phyloP scores from a whole-genome alignment of 37 sponge, comb jelly and placozoan genomes.

The Ianthella basta region DNA sequence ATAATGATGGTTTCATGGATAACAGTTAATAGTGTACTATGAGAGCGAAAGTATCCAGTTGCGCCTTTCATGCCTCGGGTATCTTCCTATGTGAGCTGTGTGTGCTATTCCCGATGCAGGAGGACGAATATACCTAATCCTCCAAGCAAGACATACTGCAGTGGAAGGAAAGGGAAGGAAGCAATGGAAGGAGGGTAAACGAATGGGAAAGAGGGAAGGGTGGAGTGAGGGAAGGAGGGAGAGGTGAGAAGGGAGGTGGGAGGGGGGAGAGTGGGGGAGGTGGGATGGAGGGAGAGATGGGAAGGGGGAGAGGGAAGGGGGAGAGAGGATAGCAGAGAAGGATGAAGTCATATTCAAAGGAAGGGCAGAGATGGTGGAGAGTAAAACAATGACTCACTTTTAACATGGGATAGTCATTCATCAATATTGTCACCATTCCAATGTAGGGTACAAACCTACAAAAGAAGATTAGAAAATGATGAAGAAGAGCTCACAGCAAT shows the following conservation, averaged over 20 bases:
- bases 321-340: not conserved
- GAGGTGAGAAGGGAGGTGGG: not conserved
- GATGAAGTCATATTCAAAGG: not conserved
- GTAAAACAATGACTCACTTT: conserved; percentile 53
- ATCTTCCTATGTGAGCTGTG: too few relatives aligned
- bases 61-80: too few relatives aligned
- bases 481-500: not conserved
- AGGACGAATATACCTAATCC: conserved; percentile 81
- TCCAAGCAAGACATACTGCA: conserved; percentile 75
- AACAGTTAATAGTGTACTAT: too few relatives aligned
- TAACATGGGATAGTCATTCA: conserved; percentile 98
- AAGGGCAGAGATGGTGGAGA: not conserved
- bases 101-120: conserved; percentile 75
- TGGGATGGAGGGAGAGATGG: not conserved
- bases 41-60: too few relatives aligned
- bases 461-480: not conserved
- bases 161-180: not conserved
- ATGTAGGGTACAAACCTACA: conserved; percentile 90
- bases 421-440: conserved; percentile 98
- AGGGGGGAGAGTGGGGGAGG: too few relatives aligned
- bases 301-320: too few relatives aligned
- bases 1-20: too few relatives aligned
- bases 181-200: not conserved
- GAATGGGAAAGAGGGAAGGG: not conserved
- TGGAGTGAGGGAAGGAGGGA: not conserved